A percentile compares a stretch with the other conserved stretches of the same genome.
phyloP scores from a whole-genome alignment of 2,888 invertebrate genomes.

The Trachelus tabidus region DNA sequence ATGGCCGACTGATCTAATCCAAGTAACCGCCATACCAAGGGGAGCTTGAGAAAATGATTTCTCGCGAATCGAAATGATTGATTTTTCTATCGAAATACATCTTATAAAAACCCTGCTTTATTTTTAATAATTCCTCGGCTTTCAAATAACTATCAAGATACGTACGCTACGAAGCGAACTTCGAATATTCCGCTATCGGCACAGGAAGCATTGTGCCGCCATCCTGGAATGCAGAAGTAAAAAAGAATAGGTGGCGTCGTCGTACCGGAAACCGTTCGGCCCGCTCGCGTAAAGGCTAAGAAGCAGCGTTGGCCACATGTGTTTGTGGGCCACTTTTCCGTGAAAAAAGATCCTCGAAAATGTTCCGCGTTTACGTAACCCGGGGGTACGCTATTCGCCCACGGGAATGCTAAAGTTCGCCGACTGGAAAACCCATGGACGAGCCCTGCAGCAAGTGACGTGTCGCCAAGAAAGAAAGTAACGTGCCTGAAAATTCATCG shows the following conservation, averaged over 20 bases:
- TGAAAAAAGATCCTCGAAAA: constrained; percentile 46
- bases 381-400: constrained; percentile 38
- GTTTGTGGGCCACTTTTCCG: constrained; percentile 41
- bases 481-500: constrained; percentile 23
- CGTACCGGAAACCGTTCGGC: constrained; percentile 50
- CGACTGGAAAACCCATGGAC: constrained; percentile 24
- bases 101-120: background rate
- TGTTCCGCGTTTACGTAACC: constrained; percentile 60
- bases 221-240: constrained; percentile 24
- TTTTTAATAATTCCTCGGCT: background rate
- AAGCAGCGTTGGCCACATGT: constrained; percentile 58
- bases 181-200: background rate
- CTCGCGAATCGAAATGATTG: background rate
- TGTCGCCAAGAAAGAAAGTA: constrained; percentile 22
- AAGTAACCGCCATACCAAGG: background rate
- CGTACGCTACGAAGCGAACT: background rate
- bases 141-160: background rate
- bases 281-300: constrained; percentile 44
- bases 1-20: background rate
- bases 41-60: background rate
- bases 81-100: background rate
- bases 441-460: background rate
- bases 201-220: constrained; percentile 22
- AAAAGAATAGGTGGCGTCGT: background rate
- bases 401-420: constrained; percentile 26